These are phyloP conservation scores for Hyles euphorbiae DNA, from an alignment of 1,140 invertebrate genomes.

Conservation along the genomic window DNA sequence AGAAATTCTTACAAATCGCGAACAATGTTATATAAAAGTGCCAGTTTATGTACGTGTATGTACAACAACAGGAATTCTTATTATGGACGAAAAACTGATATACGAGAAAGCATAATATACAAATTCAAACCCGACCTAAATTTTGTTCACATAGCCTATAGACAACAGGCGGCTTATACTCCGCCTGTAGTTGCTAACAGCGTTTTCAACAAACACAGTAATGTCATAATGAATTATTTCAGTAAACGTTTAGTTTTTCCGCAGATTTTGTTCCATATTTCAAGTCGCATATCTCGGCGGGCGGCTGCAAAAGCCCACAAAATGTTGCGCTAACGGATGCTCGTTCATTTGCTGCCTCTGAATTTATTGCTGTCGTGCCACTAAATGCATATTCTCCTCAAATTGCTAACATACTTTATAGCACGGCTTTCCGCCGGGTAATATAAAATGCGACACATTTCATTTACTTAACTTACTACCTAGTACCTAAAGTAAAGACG, in stretches of 20 bases:
- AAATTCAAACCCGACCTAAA: neutral
- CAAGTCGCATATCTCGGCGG: slow-evolving; percentile 16
- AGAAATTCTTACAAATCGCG: no score
- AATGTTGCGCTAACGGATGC: slow-evolving; percentile 22
- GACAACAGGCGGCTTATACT: no score
- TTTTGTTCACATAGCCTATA: no score
- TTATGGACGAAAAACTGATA: no score
- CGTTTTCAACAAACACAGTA: no score
- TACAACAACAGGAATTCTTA: no score
- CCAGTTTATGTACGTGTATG: no score
- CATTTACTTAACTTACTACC: slow-evolving; percentile 9
- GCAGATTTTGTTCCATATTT: slow-evolving; percentile 11
- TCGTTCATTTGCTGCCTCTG: slow-evolving; percentile 23
- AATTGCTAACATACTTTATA: slow-evolving; percentile 36
- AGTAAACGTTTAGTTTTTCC: slow-evolving; percentile 7
- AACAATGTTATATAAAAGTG: no score
- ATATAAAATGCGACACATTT: slow-evolving; percentile 25
- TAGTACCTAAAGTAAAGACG: no score
- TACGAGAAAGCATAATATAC: neutral
- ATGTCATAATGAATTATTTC: slow-evolving; percentile 1
- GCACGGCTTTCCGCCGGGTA: slow-evolving; percentile 23
- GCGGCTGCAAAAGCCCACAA: slow-evolving; percentile 18
- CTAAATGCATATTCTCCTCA: slow-evolving; percentile 38
- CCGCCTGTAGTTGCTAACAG: no score
- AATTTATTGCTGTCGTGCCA: slow-evolving; percentile 35